Percentiles rank a stretch among this genome's conserved stretches.
Conservation (phyloP, 2,888 invertebrate genomes). For the Drosophila meridionalis region DNA sequence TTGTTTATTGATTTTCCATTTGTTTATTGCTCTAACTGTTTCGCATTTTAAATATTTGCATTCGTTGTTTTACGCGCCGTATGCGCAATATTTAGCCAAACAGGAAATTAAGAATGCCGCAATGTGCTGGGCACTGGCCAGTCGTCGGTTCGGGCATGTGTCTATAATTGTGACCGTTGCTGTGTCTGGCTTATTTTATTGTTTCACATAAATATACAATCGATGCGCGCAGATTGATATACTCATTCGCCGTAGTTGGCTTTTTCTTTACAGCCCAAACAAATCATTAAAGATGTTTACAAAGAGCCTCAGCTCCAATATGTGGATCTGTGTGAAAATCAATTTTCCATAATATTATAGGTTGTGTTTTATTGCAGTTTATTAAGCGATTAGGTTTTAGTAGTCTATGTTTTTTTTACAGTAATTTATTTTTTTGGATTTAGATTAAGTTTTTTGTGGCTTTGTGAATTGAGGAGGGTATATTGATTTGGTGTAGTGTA, state of each 20-base stretch:
- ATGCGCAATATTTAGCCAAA: constrained; percentile 63
- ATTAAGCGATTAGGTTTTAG: background rate
- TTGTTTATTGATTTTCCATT: constrained; percentile 51
- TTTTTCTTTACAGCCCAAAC: constrained; percentile 12
- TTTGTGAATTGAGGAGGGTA: background rate
- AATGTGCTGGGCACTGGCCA: constrained; percentile 15
- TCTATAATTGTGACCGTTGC: constrained; percentile 15
- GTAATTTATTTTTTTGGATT: background rate
- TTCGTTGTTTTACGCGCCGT: constrained; percentile 62
- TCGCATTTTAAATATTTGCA: constrained; percentile 68
- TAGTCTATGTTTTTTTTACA: background rate
- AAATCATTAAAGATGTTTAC: constrained; percentile 29
- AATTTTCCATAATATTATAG: background rate
- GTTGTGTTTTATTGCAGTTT: background rate
- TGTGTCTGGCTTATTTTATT: constrained; percentile 21
- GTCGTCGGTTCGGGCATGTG: constrained; percentile 6
- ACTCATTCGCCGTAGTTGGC: constrained; percentile 5
- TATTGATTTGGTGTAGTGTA: background rate
- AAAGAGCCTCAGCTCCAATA: constrained; percentile 3
- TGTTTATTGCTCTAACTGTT: constrained; percentile 45
- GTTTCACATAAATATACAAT: constrained; percentile 39
- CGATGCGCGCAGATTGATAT: constrained; percentile 9
- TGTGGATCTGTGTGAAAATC: background rate
- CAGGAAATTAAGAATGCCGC: constrained; percentile 59
- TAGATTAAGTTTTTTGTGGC: background rate